phyloP scores from a whole-genome alignment of 1,140 invertebrate genomes.

The Eufriesea mexicana region DNA sequence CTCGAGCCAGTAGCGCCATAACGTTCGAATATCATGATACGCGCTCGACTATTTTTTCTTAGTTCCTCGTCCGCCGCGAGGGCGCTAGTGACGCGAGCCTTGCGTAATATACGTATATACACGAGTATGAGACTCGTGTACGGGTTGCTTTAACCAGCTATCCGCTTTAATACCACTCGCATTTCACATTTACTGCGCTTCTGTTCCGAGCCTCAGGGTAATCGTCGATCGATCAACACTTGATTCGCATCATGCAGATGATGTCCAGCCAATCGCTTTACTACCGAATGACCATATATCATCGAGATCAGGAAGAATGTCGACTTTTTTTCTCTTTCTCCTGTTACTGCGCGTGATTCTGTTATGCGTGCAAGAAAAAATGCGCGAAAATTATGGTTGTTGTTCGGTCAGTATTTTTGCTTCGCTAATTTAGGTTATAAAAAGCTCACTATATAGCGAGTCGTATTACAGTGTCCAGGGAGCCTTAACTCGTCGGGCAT shows the following conservation, averaged over 20 bases:
- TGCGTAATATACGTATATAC: no score
- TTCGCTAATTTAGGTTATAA: constrained; percentile 49
- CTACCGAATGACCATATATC: not conserved
- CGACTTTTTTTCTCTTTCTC: not conserved
- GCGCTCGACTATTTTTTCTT: no score
- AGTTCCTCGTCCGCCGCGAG: no score
- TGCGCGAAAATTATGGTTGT: constrained; percentile 33
- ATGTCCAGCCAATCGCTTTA: constrained; percentile 28
- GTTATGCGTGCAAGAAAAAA: not conserved
- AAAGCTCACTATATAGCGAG: constrained; percentile 47
- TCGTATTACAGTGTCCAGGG: constrained; percentile 53
- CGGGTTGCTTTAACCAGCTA: no score
- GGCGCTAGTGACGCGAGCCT: no score
- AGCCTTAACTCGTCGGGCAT: constrained; percentile 23
- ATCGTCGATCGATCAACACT: constrained; percentile 14
- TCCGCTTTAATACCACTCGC: no score
- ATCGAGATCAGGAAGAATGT: constrained; percentile 7
- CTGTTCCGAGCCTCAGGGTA: no score
- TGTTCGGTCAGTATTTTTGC: constrained; percentile 40
- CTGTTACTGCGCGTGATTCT: not conserved
- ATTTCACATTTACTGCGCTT: not conserved
- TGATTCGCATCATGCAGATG: constrained; percentile 1
- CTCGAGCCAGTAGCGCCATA: no score
- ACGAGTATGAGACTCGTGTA: no score
- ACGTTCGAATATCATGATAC: no score